Evolutionary conservation across 2,113 vertebrate genomes (phyloP), one percentile per base, ranked within the genome.

Genomic region (Monopterus albus): DNA sequence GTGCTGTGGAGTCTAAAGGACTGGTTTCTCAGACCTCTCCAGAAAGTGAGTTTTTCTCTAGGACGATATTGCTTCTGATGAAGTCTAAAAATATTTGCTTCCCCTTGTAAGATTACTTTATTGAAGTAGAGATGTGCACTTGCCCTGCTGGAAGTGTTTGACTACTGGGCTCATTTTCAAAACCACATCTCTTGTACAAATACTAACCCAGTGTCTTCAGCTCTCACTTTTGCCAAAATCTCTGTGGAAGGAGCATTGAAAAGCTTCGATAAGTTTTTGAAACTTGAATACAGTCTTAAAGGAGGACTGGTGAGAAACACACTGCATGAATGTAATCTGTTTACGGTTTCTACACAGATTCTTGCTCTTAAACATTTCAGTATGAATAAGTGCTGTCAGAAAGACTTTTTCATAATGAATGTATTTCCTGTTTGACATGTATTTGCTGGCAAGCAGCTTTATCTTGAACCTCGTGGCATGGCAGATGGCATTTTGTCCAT

Each of bases 321-420:
- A n/a, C 79, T 86, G 82, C 86, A 89, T 87, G 90, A 93, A 92
- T 93, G 91, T 92, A 89, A 84, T 64, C 78, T 75, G 88, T 90
- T 89, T 90, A 87, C 82, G 14, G 31, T 85, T 88, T 89, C 47
- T 86, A 82, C 42, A 63, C 51, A 72, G 53, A 73, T 72, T 53
- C 35, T 76, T 52, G 39, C 39, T 80, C 85, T 58, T 13, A 50
- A 70, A 87, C 87, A 91, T 91, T 90, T 91, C 87, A 88, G 28
- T 50, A 67, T 20, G 59, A 70, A 70, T 59, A 75, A 87, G 67
- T 56, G 56, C 79, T 66, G 70, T 86, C 50, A 63, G 57, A 82
- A 57, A 12, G 21, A 17, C 66, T 69, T 76, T 78, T 75, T 58
- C 60, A 83, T 72, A 53, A 87, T 85, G 88, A 92, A 92, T 93